Conservation (phyloP, 2,113 vertebrate genomes). For the Pluvialis apricaria region DNA sequence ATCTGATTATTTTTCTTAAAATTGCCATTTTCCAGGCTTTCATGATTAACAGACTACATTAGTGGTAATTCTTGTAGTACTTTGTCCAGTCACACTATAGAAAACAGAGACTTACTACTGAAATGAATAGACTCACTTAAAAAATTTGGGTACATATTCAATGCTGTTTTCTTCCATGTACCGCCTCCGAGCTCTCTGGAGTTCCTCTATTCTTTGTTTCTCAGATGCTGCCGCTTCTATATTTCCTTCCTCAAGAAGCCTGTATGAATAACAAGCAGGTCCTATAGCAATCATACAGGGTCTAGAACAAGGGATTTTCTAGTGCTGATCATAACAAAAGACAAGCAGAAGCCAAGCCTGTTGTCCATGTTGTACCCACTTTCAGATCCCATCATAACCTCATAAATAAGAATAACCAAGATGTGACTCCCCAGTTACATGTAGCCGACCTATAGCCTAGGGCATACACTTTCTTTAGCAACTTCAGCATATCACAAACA, state of each 20-base stretch:
- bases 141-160: conserved; percentile 91
- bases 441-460: neutral
- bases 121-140: conserved; percentile 83
- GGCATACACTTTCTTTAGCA: neutral
- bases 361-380: neutral
- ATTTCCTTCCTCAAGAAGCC: conserved; percentile 92
- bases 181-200: conserved; percentile 87
- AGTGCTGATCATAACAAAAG: neutral
- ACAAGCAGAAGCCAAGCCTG: neutral
- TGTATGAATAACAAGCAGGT: conserved; percentile 54
- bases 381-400: neutral
- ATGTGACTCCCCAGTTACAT: neutral
- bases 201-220: conserved; percentile 95
- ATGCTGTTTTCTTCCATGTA: conserved; percentile 92
- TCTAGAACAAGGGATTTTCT: neutral
- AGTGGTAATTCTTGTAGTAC: neutral
- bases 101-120: neutral
- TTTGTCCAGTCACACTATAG: neutral
- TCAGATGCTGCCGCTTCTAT: conserved; percentile 88
- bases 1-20: neutral
- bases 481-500: neutral
- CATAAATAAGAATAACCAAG: neutral
- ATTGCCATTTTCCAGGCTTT: neutral
- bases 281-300: neutral
- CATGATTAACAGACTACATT: neutral